Conservation (phyloP, 2,888 invertebrate species). For the Cyaniris semiargus region DNA sequence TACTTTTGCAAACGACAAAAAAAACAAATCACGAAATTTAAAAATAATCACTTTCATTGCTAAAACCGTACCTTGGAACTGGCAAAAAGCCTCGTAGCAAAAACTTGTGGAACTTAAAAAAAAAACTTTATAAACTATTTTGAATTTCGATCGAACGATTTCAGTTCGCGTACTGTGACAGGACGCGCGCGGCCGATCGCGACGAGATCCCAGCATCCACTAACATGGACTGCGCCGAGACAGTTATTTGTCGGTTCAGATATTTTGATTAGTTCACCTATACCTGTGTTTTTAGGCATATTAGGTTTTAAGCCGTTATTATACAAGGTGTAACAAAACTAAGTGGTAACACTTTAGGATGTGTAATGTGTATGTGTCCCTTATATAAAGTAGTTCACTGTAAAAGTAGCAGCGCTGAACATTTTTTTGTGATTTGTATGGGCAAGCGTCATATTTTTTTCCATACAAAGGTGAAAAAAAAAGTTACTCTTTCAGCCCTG, state of each 20-base stretch:
- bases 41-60: background rate
- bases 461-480: too few species aligned
- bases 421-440: too few species aligned
- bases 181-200: conserved; percentile 46
- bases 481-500: too few species aligned
- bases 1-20: background rate
- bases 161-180: conserved; percentile 19
- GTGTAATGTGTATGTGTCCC: too few species aligned
- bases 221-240: conserved; percentile 45
- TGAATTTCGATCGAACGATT: background rate
- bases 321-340: too few species aligned
- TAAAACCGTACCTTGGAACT: background rate
- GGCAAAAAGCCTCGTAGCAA: background rate
- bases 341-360: too few species aligned
- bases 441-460: too few species aligned
- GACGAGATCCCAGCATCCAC: conserved; percentile 55
- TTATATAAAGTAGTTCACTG: too few species aligned
- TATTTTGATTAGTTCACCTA: background rate
- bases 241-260: conserved; percentile 13
- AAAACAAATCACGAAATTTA: background rate
- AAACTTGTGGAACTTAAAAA: background rate
- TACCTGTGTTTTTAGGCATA: background rate
- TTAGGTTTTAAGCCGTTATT: background rate
- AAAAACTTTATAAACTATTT: background rate
- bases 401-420: too few species aligned